These are phyloP conservation scores for Scaptomyza polygonia DNA, from an alignment of 2,888 invertebrate species.

Conservation along the genomic window DNA sequence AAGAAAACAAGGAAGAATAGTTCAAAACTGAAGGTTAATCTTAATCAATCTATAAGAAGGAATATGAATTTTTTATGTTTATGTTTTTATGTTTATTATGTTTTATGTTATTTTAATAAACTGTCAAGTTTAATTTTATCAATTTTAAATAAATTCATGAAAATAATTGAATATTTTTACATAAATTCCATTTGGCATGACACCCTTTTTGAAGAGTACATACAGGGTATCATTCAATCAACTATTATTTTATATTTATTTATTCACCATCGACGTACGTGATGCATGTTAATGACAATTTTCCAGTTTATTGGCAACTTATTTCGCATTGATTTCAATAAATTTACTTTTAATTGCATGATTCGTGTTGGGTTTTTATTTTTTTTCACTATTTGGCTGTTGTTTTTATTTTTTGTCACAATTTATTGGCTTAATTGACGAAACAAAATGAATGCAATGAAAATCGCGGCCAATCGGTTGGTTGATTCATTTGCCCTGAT, in stretches of 20 bases:
- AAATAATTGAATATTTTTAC: no score
- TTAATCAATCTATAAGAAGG: no score
- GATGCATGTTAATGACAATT: constrained; percentile 35
- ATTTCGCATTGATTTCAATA: constrained; percentile 70
- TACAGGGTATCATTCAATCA: not conserved
- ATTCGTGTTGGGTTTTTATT: constrained; percentile 40
- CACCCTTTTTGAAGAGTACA: not conserved
- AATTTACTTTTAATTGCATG: constrained; percentile 70
- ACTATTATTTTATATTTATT: not conserved
- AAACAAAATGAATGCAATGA: constrained; percentile 38
- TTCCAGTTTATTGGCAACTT: constrained; percentile 64
- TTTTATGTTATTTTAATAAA: no score
- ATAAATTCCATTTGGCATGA: not conserved
- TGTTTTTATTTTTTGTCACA: constrained; percentile 18
- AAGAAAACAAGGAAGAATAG: no score
- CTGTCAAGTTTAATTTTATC: no score
- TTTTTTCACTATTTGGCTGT: constrained; percentile 6
- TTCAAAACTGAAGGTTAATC: no score
- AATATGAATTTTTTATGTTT: no score
- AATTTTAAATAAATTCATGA: no score
- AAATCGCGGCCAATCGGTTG: constrained; percentile 46
- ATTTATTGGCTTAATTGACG: constrained; percentile 71
- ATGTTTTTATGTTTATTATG: no score
- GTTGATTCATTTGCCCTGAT: constrained; percentile 33
- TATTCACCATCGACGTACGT: not conserved